A percentile compares a stretch with the other conserved stretches of the same genome.
Conservation (phyloP, 2,888 invertebrate genomes). For the Cantharis nigra region DNA sequence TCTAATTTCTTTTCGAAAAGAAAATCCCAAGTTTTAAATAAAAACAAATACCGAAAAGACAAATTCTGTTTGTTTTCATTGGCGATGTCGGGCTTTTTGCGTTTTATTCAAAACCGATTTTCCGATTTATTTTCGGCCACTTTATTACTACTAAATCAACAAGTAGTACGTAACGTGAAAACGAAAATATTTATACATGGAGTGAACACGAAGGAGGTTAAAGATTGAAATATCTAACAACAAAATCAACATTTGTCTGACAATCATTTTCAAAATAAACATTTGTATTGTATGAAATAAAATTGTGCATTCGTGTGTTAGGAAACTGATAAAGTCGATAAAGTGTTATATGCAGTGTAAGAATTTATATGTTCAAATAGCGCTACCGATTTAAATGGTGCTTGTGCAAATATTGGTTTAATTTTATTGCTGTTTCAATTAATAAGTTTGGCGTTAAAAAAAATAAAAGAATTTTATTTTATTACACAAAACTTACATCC, state of each 20-base stretch:
- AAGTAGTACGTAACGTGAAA: background rate
- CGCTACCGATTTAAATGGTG: background rate
- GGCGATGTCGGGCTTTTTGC: no score
- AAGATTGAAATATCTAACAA: background rate
- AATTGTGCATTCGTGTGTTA: background rate
- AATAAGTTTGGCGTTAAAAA: background rate
- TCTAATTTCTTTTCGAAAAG: background rate
- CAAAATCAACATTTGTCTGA: background rate
- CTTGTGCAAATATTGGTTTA: background rate
- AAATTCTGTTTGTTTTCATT: background rate
- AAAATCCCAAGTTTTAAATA: background rate
- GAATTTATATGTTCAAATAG: background rate
- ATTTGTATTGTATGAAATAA: background rate
- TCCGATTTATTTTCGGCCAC: background rate
- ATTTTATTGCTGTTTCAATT: background rate
- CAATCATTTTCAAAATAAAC: background rate
- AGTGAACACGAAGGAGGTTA: background rate
- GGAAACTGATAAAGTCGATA: background rate
- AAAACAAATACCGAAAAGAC: background rate
- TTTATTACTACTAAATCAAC: background rate
- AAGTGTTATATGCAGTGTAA: background rate
- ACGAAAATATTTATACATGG: background rate
- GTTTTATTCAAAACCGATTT: background rate
- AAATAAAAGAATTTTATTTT: background rate
- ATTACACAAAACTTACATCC: background rate